Evolutionary conservation across 2,113 vertebrate species (phyloP).

Genomic region (Henicopernis longicauda): DNA sequence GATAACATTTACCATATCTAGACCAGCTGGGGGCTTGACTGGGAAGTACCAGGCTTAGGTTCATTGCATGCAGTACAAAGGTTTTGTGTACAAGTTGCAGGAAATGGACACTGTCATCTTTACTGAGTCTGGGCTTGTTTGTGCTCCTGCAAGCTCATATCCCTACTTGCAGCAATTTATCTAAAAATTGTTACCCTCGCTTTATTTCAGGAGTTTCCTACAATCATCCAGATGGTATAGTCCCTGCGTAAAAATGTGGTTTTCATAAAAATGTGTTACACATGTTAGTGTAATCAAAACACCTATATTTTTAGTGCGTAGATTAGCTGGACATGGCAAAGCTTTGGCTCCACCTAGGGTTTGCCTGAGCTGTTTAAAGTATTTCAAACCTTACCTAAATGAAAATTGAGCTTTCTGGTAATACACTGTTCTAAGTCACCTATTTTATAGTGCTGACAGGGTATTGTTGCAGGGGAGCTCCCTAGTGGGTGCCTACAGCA

Average conservation of each 20-base stretch:
- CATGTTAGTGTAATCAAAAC: not conserved
- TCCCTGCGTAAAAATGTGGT: not conserved
- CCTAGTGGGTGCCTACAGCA: not conserved
- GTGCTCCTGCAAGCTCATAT: not conserved
- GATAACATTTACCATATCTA: not conserved
- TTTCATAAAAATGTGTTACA: not conserved
- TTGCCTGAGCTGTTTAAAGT: not conserved
- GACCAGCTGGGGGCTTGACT: not conserved
- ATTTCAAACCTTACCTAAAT: not conserved
- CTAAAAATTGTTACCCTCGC: not conserved
- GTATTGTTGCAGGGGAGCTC: not conserved
- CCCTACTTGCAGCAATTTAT: not conserved
- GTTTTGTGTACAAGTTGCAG: not conserved
- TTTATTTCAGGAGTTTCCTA: not conserved
- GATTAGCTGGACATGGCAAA: not conserved
- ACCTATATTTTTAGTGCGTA: not conserved
- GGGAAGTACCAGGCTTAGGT: not conserved
- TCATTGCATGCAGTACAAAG: not conserved
- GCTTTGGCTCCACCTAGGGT: constrained; percentile 12
- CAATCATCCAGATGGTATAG: not conserved
- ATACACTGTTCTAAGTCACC: not conserved
- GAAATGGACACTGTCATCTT: not conserved
- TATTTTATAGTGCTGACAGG: not conserved
- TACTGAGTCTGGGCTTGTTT: not conserved
- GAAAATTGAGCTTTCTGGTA: not conserved